Evolutionary conservation across 2,113 vertebrate genomes (phyloP), one percentile per base, ranked within the genome.

Genomic region (Garra rufa): DNA sequence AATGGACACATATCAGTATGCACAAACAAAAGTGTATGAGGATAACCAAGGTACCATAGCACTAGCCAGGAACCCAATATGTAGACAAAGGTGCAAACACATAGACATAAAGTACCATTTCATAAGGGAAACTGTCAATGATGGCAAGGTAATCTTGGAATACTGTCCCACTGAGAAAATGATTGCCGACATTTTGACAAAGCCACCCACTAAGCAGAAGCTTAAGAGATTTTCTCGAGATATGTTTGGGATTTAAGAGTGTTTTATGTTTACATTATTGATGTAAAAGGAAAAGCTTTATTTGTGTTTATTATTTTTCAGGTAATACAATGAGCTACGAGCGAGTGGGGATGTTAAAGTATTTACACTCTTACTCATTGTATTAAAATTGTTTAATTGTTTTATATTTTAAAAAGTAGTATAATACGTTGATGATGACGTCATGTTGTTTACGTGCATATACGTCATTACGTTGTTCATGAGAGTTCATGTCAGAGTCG

Each of bases 101-200:
- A 34, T 70, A n/a, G 79, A 81, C n/a, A 69, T 81, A 9, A 81
- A 81, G 14, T 81, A 81, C 48, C 61, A 81, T n/a, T 81, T 69
- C 10, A 67, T 81, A 15, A 69, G 79, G 3, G 21, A 30, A 15
- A 81, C n/a, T 19, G 17, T 81, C 2, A 81, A 34, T 6, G 46
- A 38, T 9, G 50, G 26, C 19, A 81, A 38, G 8, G 50, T 81
- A 8, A 30, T 30, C 28, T 34, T 81, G 43, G 44, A 19, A 1
- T 80, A 44, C 17, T 80, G 77, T 80, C 38, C 57, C 0, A 80
- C 57, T 5, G 77, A 80, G 9, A 67, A 69, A 28, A 81, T 81
- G 61, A 2, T 81, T 9, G 79, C 61, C n/a, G 79, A 81, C 19
- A n/a, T 34, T 46, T 69, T 81, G 79, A 81, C 79, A 26, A 70